A percentile compares a stretch with the other conserved stretches of the same genome.
These are phyloP conservation scores for Darevskia mixta DNA, from an alignment of 2,797 vertebrate genomes.

Conservation along the genomic window DNA sequence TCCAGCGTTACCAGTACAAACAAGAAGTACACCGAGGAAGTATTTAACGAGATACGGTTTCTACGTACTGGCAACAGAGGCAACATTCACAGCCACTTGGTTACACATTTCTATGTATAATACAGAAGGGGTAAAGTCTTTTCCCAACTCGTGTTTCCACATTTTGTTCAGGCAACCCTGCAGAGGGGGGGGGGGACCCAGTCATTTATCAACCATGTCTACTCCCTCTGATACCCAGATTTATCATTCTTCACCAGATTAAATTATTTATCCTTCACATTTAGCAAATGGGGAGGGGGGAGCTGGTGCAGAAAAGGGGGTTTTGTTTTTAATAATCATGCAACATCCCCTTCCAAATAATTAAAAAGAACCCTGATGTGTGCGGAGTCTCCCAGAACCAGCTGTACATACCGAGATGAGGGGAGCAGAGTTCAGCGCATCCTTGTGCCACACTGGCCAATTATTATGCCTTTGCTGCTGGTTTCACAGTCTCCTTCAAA, in stretches of 20 bases:
- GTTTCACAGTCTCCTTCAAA: no score
- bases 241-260: conserved; percentile 4
- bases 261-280: conserved; percentile 10
- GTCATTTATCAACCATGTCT: conserved; percentile 2
- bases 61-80: conserved; percentile 2
- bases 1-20: conserved; percentile 39
- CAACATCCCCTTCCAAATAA: conserved; percentile 1
- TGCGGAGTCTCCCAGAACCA: background rate
- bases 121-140: conserved; percentile 4
- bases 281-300: background rate
- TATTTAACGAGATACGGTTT: conserved; percentile 33
- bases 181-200: background rate
- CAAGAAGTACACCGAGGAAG: conserved; percentile 35
- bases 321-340: conserved; percentile 19
- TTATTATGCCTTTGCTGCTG: background rate
- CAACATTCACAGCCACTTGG: background rate
- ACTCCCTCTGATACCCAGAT: background rate
- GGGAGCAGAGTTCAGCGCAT: background rate
- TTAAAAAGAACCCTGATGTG: background rate
- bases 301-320: conserved; percentile 30
- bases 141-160: background rate
- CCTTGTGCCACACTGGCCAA: background rate
- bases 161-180: rapidly evolving
- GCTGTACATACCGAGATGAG: background rate
- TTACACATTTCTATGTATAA: conserved; percentile 28